Evolutionary conservation across 2,888 invertebrate species (phyloP), one percentile per base, ranked within the genome.

Genomic region (Harpagoxenus sublaevis): DNA sequence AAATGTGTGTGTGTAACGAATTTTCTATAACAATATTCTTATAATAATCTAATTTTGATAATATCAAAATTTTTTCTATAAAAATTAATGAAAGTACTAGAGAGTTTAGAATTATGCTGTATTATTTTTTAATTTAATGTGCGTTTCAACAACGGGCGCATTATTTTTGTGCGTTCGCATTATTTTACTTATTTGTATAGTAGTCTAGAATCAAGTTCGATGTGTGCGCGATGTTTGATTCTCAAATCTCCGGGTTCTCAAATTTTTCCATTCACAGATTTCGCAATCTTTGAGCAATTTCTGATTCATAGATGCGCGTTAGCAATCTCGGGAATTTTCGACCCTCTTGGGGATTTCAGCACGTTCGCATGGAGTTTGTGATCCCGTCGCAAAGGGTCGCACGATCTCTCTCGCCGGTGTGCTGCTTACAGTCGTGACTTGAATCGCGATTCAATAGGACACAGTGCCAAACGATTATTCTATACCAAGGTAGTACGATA

Each of bases 381-480:
- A 63, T 75, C 1, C 15, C 48, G 48, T 74, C 15, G 53, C 10
- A 28, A n/a, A 78, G 42, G 15, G 31, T 68, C 42, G 77, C 66
- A 15, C 55, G 45, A 57, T 53, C n/a, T 42, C 35, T 35, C 15
- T 23, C 48, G 66, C 31, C 48, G 66, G 31, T 68, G 66, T 68
- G 65, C 35, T 48, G 31, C 63, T 75, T 65, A 66, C 12, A 55
- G 9, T 57, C 48, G 60, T 60, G 68, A 68, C 55, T 57, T 1
- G 68, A 68, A 65, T 70, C 42, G 78, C 78, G 28, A 66, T 45
- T 39, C 39, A 53, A 55, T 65, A 65, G 65, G 39, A 77, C 39
- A 68, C 78, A 78, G 78, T 78, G 78, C 78, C 78, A 81, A 81
- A 60, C 74, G 74, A 81, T 81, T 60, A 60, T 73, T 60, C 74